These are phyloP conservation scores for Apocrypta bakeri DNA, from an alignment of 1,140 invertebrate genomes.

Conservation along the genomic window DNA sequence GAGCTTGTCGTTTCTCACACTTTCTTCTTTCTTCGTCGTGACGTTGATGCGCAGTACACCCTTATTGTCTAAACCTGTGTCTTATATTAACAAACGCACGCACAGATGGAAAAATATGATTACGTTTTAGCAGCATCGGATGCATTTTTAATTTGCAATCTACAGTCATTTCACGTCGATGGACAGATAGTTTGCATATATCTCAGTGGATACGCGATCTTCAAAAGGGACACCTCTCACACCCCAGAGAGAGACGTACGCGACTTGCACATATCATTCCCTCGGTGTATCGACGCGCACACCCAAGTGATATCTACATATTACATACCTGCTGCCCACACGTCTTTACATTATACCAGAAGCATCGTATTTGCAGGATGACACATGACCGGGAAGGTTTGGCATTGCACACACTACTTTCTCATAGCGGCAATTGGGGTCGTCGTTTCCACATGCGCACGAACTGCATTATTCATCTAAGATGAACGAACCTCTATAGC, in stretches of 20 bases:
- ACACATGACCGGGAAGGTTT: constrained; percentile 13
- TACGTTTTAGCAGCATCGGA: too few relatives aligned
- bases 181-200: too few relatives aligned
- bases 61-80: background rate
- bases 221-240: constrained; percentile 42
- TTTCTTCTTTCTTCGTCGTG: background rate
- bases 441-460: constrained; percentile 17
- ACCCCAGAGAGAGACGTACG: too few relatives aligned
- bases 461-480: constrained; percentile 36
- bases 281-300: background rate
- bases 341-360: background rate
- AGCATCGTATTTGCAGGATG: constrained; percentile 15
- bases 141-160: too few relatives aligned
- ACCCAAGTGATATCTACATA: background rate
- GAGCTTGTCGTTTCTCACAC: background rate
- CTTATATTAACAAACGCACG: background rate
- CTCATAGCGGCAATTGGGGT: background rate
- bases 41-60: too few relatives aligned
- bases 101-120: background rate
- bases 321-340: background rate
- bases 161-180: too few relatives aligned
- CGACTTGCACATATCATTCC: too few relatives aligned
- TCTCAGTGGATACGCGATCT: constrained; percentile 6
- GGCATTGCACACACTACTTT: constrained; percentile 2
- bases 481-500: background rate